Evolutionary conservation across 2,113 vertebrate genomes (phyloP).

Genomic region (Sander vitreus): DNA sequence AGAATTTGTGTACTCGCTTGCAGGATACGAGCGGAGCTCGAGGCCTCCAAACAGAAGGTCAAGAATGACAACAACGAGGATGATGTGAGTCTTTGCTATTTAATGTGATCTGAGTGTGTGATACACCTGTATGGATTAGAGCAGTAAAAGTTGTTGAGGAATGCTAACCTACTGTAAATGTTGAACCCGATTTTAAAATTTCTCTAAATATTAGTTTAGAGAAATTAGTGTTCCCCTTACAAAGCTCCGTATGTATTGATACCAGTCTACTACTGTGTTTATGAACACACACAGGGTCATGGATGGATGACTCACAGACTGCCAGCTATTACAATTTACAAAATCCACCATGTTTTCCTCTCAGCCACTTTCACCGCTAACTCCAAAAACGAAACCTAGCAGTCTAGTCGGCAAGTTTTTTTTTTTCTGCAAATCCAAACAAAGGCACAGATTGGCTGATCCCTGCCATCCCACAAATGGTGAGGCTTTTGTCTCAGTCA

Average conservation of each 20-base stretch:
- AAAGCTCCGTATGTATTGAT: background rate
- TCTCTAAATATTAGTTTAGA: background rate
- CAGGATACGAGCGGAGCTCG: conserved; percentile 92
- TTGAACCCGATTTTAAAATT: background rate
- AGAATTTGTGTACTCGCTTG: background rate
- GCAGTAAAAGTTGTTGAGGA: background rate
- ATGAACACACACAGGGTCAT: too few relatives aligned
- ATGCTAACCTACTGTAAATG: background rate
- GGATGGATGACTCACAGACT: too few relatives aligned
- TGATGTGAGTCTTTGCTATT: conserved; percentile 86
- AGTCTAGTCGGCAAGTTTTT: too few relatives aligned
- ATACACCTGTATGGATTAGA: background rate
- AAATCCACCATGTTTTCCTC: too few relatives aligned
- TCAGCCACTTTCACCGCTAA: too few relatives aligned
- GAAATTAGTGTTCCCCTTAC: background rate
- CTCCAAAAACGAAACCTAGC: too few relatives aligned
- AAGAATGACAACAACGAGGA: conserved; percentile 91
- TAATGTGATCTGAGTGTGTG: background rate
- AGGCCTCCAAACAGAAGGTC: conserved; percentile 90
- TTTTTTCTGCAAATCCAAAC: too few relatives aligned
- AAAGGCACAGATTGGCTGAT: too few relatives aligned
- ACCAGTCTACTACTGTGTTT: too few relatives aligned
- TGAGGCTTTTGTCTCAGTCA: too few relatives aligned
- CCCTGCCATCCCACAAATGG: too few relatives aligned
- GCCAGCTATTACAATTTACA: too few relatives aligned